Base-by-base conservation (phyloP, 1,140 invertebrate species). In the Sinonovacula constricta region DNA sequence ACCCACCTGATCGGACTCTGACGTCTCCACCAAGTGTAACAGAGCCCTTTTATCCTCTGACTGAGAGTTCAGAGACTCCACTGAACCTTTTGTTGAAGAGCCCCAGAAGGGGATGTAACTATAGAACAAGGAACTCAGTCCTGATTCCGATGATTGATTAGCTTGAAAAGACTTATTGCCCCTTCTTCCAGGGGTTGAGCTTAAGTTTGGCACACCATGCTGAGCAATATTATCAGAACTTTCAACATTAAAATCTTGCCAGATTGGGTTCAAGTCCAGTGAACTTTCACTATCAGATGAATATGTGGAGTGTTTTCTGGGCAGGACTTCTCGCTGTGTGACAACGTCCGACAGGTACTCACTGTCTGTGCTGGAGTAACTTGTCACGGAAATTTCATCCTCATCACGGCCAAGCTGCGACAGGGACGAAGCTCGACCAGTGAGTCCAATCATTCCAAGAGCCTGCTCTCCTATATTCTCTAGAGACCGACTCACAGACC, bases 1-100 rank as follows among this genome's bases (percentile, higher is more conserved):
- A 74, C 54, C 65, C 36, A 76, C 72, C 72, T 67, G 72, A 28
- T 76, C 72, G 7, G 72, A 76, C 18, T 76, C 72, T n/a, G 62
- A 36, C 18, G 39, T 56, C 28, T 62, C 24, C 34, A 76, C 36
- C 3, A 76, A 15, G 45, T 67, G 62, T 0, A 45, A 45, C 2
- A 76, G 22, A n/a, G 72, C 49, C 10, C 59, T 57, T 30, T 65
- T 76, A 10, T 66, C 72, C 36, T 76, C 72, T 18, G 39, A 66
- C 12, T 76, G 72, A 18, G 72, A 76, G 18, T 51, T 30, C 2
- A 76, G 45, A 24, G 72, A 76, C 18, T 76, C 72, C 1, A 24
- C 33, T 12, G 72, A 76, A 24, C 60, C 36, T 24, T 59, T 62
- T 0, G 70, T 24, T 33, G 33, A 31, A 0, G 70, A 24, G 31